Conservation (phyloP, 2,113 vertebrate species). For the Paramormyrops kingsleyae region DNA sequence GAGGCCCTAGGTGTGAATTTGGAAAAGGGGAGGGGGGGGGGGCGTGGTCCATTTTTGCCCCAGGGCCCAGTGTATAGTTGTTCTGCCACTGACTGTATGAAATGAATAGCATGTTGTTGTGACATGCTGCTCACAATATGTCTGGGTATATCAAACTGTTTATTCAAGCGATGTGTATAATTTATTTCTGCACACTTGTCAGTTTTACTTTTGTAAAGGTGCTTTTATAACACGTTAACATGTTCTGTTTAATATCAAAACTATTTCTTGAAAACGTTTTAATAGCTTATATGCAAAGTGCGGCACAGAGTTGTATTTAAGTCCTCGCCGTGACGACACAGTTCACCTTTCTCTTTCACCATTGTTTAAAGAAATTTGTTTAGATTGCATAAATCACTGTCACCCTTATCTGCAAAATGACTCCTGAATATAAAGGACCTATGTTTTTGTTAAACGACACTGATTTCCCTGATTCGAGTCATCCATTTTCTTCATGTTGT, state of each 20-base stretch:
- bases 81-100: background rate
- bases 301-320: background rate
- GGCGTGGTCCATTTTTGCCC: too few species aligned
- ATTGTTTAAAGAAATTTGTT: background rate
- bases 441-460: background rate
- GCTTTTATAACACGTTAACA: background rate
- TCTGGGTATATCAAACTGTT: background rate
- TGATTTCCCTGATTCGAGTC: background rate
- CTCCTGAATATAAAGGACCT: background rate
- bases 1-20: too few species aligned
- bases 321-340: background rate
- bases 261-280: background rate
- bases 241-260: background rate
- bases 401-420: background rate
- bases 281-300: background rate
- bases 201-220: background rate
- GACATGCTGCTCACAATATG: background rate
- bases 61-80: too few species aligned
- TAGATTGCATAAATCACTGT: background rate
- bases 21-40: too few species aligned
- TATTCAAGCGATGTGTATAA: background rate
- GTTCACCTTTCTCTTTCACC: background rate
- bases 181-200: background rate
- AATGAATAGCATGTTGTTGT: background rate
- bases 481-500: background rate